Percentiles rank a stretch among this genome's conserved stretches.
Conservation (phyloP, 2,888 invertebrate genomes). For the Eupithecia dodoneata region DNA sequence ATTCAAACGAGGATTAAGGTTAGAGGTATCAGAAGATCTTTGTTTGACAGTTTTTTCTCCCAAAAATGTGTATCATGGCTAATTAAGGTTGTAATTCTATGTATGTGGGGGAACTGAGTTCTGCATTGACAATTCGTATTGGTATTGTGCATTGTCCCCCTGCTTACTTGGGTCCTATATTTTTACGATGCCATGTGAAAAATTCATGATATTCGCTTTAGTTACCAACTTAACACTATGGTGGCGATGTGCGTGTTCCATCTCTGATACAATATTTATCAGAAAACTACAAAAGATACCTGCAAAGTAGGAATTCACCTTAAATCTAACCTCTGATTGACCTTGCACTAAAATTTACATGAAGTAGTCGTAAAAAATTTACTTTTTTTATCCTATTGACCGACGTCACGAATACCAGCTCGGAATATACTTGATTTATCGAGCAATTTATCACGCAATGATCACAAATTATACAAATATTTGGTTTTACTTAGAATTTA, state of each 20-base stretch:
- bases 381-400: background rate
- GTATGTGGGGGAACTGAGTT: too few relatives aligned
- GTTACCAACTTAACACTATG: background rate
- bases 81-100: background rate
- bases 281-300: background rate
- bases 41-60: background rate
- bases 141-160: background rate
- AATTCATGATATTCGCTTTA: background rate
- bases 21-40: background rate
- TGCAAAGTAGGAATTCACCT: background rate
- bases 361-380: background rate
- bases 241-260: background rate
- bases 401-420: background rate
- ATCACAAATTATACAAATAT: slow-evolving; percentile 8
- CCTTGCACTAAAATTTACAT: background rate
- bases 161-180: background rate
- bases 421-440: background rate
- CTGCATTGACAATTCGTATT: background rate
- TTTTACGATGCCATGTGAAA: background rate
- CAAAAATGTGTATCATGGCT: background rate
- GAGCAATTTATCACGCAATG: background rate
- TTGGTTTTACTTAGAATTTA: slow-evolving; percentile 7
- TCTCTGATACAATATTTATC: background rate
- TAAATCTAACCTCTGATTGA: background rate
- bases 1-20: background rate